phyloP scores from a whole-genome alignment of 2,888 invertebrate species.

The Diaphora mendica region DNA sequence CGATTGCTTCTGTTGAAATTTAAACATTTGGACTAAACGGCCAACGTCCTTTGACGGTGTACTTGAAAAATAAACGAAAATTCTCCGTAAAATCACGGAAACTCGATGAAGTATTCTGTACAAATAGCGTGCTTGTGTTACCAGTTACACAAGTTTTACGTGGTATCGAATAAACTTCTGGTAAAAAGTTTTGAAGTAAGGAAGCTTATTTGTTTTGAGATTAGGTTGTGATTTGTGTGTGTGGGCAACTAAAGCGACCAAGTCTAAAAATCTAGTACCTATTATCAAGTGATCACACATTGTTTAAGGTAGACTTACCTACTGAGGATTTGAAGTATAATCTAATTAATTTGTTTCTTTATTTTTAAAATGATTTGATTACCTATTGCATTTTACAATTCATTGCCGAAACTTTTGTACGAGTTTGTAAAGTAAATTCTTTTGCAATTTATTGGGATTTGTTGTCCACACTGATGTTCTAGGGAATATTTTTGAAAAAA shows the following conservation, averaged over 20 bases:
- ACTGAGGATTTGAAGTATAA: too few relatives aligned
- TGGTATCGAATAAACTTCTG: conserved; percentile 21
- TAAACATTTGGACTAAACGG: not conserved
- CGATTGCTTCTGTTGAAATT: not conserved
- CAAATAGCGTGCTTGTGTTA: not conserved
- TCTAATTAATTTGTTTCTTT: not conserved
- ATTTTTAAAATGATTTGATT: not conserved
- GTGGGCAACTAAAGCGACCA: conserved; percentile 27
- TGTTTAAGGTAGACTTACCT: too few relatives aligned
- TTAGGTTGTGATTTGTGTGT: conserved; percentile 28
- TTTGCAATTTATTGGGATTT: too few relatives aligned
- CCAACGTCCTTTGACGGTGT: too few relatives aligned
- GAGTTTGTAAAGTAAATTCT: not conserved
- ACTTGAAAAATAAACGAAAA: not conserved
- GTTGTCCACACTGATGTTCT: too few relatives aligned
- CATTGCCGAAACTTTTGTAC: not conserved
- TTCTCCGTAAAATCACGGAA: not conserved
- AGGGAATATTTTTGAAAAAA: too few relatives aligned
- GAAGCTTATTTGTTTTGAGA: conserved; percentile 31
- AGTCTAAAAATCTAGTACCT: conserved; percentile 23
- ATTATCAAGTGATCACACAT: conserved; percentile 30
- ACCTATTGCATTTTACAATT: not conserved
- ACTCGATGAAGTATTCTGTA: not conserved
- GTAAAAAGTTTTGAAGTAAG: conserved; percentile 18
- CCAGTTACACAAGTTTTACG: not conserved